Conservation (phyloP, 2,113 vertebrate species). For the Uria aalge region DNA sequence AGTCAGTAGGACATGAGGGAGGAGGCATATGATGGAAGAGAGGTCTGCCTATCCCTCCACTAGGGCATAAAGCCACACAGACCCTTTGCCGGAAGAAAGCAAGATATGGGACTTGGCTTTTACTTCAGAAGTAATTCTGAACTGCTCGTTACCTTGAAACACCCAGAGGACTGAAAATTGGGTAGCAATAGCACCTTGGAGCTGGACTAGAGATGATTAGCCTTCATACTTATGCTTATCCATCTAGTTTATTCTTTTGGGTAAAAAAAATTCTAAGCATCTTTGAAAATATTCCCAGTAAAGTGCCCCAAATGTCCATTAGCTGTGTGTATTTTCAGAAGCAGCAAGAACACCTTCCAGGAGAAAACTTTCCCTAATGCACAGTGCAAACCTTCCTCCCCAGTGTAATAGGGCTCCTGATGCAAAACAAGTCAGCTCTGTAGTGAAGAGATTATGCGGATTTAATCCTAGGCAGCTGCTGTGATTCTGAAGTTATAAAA, state of each 20-base stretch:
- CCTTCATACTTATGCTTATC: not conserved
- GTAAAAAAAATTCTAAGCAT: not conserved
- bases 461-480: not conserved
- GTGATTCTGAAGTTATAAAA: not conserved
- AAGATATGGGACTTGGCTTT: not conserved
- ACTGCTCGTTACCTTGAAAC: not conserved
- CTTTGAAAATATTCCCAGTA: not conserved
- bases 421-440: not conserved
- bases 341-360: not conserved
- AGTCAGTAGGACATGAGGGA: not conserved
- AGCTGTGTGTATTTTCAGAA: not conserved
- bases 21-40: not conserved
- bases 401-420: not conserved
- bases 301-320: not conserved
- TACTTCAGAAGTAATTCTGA: not conserved
- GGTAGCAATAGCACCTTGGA: not conserved
- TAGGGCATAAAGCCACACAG: not conserved
- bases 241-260: not conserved
- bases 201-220: not conserved
- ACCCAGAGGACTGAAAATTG: rapidly evolving
- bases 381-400: not conserved
- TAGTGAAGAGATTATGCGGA: not conserved
- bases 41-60: not conserved
- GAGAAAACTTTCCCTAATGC: not conserved
- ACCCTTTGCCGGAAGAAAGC: not conserved